These are phyloP conservation scores for Philaethria dido DNA, from an alignment of 2,888 invertebrate genomes.

Conservation along the genomic window DNA sequence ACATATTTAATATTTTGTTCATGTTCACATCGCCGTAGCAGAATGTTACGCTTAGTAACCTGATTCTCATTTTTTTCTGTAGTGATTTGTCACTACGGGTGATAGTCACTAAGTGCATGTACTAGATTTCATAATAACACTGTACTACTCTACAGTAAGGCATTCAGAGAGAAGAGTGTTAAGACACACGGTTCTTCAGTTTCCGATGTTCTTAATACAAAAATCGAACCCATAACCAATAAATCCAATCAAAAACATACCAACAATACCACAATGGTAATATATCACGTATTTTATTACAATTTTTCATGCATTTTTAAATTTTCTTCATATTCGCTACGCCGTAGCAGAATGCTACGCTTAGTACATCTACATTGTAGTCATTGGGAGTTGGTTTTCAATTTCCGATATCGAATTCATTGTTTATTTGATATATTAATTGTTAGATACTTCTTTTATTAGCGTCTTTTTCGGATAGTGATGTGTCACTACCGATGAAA, in stretches of 20 bases:
- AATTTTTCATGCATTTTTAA: not conserved
- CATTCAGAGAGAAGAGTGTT: too few species aligned
- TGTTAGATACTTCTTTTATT: not conserved
- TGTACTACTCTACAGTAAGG: too few species aligned
- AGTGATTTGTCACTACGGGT: not conserved
- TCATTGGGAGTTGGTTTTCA: constrained; percentile 2
- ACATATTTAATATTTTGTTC: not conserved
- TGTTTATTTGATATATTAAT: constrained; percentile 22
- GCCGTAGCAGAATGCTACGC: constrained; percentile 20
- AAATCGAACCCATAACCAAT: too few species aligned
- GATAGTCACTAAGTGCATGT: too few species aligned
- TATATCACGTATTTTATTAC: not conserved
- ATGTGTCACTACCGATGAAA: too few species aligned
- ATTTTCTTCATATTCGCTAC: constrained; percentile 1
- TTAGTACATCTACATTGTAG: constrained; percentile 18
- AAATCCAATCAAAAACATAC: too few species aligned
- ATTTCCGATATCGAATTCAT: constrained; percentile 19
- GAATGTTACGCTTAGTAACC: constrained; percentile 16
- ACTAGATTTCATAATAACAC: too few species aligned
- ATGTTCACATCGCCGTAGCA: constrained; percentile 9
- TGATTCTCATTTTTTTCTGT: constrained; percentile 4
- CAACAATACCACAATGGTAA: too few species aligned
- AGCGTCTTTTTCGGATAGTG: too few species aligned
- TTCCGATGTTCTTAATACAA: too few species aligned
- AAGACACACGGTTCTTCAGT: too few species aligned